phyloP scores from a whole-genome alignment of 1,140 invertebrate genomes.

The Nebria ingens region DNA sequence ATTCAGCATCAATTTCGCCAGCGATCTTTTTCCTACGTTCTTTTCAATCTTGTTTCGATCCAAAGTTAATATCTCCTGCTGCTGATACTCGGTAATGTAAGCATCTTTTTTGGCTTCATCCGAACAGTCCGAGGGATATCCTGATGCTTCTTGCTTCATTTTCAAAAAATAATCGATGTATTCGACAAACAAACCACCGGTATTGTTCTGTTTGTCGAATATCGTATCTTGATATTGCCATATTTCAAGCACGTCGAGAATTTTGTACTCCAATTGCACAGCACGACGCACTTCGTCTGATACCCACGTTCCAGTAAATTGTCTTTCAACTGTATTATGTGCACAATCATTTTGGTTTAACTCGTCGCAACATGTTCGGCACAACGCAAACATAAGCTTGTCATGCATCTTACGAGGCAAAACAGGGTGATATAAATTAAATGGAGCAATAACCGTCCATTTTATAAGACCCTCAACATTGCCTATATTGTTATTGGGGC shows the following conservation, averaged over 20 bases:
- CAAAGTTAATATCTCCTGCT: constrained; percentile 29
- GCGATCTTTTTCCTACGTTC: constrained; percentile 28
- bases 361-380: constrained; percentile 20
- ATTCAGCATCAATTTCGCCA: constrained; percentile 30
- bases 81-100: constrained; percentile 29
- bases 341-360: constrained; percentile 13
- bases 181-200: constrained; percentile 24
- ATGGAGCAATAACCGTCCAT: constrained; percentile 27
- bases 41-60: constrained; percentile 26
- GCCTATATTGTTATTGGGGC: constrained; percentile 7
- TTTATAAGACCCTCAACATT: constrained; percentile 21
- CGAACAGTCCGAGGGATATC: constrained; percentile 27
- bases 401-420: constrained; percentile 22
- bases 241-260: constrained; percentile 31
- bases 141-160: too few species aligned
- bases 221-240: constrained; percentile 28
- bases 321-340: constrained; percentile 26
- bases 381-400: constrained; percentile 28
- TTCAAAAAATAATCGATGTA: constrained; percentile 30
- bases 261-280: constrained; percentile 26
- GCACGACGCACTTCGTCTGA: constrained; percentile 32
- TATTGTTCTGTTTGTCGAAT: constrained; percentile 13
- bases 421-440: constrained; percentile 27
- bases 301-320: constrained; percentile 32
- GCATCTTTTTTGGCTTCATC: constrained; percentile 20